Evolutionary conservation across 2,888 invertebrate genomes (phyloP), one percentile per base, ranked within the genome.

Genomic region (Criorhina ranunculi): DNA sequence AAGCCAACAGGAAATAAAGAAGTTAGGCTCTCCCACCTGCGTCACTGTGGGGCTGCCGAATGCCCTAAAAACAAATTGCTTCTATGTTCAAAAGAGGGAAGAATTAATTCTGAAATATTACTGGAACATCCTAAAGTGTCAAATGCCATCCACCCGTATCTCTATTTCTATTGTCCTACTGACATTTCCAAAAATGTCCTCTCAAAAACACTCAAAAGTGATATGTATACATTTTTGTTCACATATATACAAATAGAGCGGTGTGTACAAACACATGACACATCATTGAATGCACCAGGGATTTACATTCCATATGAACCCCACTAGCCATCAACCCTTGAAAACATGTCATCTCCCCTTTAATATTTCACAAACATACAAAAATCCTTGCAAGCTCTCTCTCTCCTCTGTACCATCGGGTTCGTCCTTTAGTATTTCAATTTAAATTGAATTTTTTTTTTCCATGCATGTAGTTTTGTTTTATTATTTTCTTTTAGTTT

Each of bases 361-460:
- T 79, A 83, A 83, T 83, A 83, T 83, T 83, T 83, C 83, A 83
- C 59, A 83, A 83, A 83, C 83, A 64, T 66, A 73, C 66, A 69
- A 77, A 78, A 82, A 69, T 73, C 44, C 51, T 73, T 73, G 44
- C 79, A 79, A 79, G 51, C 83, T 79, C 79, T 79, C 69, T 73
- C 55, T 44, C 49, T 59, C 33, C 70, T 51, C 60, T 57, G 62
- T 51, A 35, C 75, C 59, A 15, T 40, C 15, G 49, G 51, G 51
- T 57, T 66, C 66, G 66, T 67, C 82, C 72, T 70, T 78, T 46
- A 78, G 78, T 73, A 78, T 83, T 83, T 67, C 79, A 69, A 83
- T 83, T 78, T 73, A 75, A 79, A 79, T 73, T 78, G 62, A 72
- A 35, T 70, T 82, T 59, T 81, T 67, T 60, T 66, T 49, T 51